Evolutionary conservation across 2,888 invertebrate genomes (phyloP).

Genomic region (Chaetogeoica ovagalla): DNA sequence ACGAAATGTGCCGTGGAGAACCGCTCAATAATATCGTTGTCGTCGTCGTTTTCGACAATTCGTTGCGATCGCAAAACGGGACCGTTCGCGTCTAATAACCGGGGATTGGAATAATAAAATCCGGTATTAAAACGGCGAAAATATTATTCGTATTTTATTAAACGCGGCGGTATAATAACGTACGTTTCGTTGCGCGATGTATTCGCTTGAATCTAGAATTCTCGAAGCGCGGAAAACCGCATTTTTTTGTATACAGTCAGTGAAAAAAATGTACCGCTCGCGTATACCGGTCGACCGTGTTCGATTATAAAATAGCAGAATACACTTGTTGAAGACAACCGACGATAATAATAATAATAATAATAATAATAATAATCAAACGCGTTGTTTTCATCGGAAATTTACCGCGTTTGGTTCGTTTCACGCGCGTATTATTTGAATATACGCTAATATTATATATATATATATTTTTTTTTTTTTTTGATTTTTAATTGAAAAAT

Average conservation of each 20-base stretch:
- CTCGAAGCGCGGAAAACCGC: conserved; percentile 10
- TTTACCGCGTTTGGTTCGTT: too few relatives aligned
- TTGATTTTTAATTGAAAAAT: too few relatives aligned
- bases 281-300: too few relatives aligned
- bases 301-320: too few relatives aligned
- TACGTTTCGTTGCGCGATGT: conserved; percentile 4
- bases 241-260: background rate
- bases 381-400: too few relatives aligned
- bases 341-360: too few relatives aligned
- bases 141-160: conserved; percentile 28
- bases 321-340: too few relatives aligned
- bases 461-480: too few relatives aligned
- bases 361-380: too few relatives aligned
- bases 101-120: background rate
- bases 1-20: background rate
- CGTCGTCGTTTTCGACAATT: conserved; percentile 12
- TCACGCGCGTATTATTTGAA: too few relatives aligned
- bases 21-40: background rate
- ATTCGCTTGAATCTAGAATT: conserved; percentile 3
- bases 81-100: background rate
- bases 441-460: too few relatives aligned
- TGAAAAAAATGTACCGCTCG: too few relatives aligned
- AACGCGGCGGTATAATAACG: background rate
- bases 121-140: conserved; percentile 1
- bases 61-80: conserved; percentile 4